Conservation (phyloP, 2,113 vertebrate genomes). For the Lasiurus borealis region DNA sequence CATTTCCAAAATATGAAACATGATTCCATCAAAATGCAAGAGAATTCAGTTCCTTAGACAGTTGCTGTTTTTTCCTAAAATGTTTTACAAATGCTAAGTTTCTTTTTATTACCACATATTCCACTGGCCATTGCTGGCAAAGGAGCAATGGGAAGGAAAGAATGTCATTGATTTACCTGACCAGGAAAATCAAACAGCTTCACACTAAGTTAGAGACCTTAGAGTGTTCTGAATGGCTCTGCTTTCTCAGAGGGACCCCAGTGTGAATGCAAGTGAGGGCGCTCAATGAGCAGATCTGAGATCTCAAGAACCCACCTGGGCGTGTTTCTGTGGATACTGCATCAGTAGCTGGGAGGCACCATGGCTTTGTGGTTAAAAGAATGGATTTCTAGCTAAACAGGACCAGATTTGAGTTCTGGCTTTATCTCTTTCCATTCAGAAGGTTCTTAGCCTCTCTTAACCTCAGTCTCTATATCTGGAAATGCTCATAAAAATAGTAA, state of each 20-base stretch:
- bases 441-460: neutral
- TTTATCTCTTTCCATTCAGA: neutral
- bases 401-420: neutral
- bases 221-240: neutral
- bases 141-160: conserved; percentile 41
- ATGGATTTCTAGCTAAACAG: neutral
- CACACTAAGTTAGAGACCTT: conserved; percentile 22
- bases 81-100: neutral
- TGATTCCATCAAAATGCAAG: neutral
- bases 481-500: neutral
- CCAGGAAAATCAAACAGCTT: conserved; percentile 56
- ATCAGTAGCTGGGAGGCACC: neutral
- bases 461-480: neutral
- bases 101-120: conserved; percentile 51
- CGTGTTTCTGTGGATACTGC: rapidly evolving
- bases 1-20: neutral
- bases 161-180: neutral
- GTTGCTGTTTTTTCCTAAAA: neutral
- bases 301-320: neutral
- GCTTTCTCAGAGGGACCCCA: neutral
- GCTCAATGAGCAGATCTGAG: neutral
- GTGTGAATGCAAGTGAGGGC: neutral
- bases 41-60: neutral
- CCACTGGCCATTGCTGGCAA: neutral
- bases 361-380: neutral